phyloP scores from a whole-genome alignment of 2,797 vertebrate species.

The Fundulus diaphanus region DNA sequence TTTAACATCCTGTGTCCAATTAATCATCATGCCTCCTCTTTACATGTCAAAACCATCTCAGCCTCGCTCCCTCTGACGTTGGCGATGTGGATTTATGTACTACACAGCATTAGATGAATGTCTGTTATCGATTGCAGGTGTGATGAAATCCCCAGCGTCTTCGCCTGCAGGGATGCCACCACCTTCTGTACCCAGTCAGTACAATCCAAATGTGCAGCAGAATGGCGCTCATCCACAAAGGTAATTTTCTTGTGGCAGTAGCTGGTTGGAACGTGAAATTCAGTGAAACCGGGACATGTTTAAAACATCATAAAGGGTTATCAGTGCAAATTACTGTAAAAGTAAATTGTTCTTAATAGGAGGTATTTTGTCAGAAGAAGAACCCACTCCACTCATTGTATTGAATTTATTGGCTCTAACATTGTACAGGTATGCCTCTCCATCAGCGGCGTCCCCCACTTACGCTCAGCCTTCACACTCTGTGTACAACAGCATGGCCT shows the following conservation, averaged over 20 bases:
- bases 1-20: background rate
- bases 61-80: background rate
- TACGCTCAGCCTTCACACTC: constrained; percentile 78
- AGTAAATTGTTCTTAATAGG: background rate
- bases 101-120: background rate
- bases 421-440: constrained; percentile 79
- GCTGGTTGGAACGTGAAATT: constrained; percentile 2
- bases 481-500: constrained; percentile 76
- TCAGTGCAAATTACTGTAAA: background rate
- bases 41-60: background rate
- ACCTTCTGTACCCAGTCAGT: constrained; percentile 74
- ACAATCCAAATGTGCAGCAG: constrained; percentile 80
- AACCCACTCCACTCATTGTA: background rate
- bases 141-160: constrained; percentile 72
- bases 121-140: constrained; percentile 51
- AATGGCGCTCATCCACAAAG: constrained; percentile 86
- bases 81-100: background rate
- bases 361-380: background rate
- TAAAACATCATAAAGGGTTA: background rate
- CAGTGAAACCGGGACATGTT: background rate
- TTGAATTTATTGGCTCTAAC: constrained; percentile 2
- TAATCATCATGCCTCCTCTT: background rate
- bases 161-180: constrained; percentile 73
- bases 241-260: constrained; percentile 64
- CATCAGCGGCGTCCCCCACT: constrained; percentile 66